Conservation (phyloP, 2,888 invertebrate genomes). For the Eupithecia insigniata region DNA sequence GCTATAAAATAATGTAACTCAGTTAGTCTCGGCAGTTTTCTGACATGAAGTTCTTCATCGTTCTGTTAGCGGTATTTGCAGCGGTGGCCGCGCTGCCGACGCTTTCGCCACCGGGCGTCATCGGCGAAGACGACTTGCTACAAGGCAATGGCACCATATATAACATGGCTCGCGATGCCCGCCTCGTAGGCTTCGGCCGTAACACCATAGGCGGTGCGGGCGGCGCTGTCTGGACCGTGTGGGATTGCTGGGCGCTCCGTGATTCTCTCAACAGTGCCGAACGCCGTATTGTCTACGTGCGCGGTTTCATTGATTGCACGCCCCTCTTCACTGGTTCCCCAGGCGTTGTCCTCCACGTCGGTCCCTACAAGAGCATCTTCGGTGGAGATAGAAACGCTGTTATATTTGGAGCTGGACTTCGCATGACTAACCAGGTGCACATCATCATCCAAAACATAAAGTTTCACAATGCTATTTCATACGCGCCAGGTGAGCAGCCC, state of each 20-base stretch:
- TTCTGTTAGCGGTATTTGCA: conserved; percentile 2
- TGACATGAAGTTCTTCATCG: conserved; percentile 24
- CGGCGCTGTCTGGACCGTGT: conserved; percentile 37
- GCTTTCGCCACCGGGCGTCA: background rate
- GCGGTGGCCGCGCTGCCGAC: conserved; percentile 21
- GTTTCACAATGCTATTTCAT: conserved; percentile 20
- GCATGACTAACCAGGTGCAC: conserved; percentile 20
- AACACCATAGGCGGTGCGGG: conserved; percentile 29
- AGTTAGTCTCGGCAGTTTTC: background rate
- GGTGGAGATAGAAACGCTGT: conserved; percentile 26
- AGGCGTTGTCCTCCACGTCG: conserved; percentile 25
- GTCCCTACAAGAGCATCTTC: conserved; percentile 26
- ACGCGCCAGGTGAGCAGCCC: conserved; percentile 28
- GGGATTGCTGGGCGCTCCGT: conserved; percentile 34
- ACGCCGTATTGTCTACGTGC: conserved; percentile 27
- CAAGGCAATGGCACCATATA: background rate
- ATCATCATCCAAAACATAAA: conserved; percentile 32
- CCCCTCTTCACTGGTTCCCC: conserved; percentile 27
- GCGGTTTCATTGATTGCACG: conserved; percentile 37
- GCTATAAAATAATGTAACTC: background rate
- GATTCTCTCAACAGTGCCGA: conserved; percentile 19
- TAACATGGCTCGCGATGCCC: background rate
- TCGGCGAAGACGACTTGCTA: conserved; percentile 16
- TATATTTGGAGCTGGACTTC: conserved; percentile 28
- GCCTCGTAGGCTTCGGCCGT: conserved; percentile 13